Conservation (phyloP, 35 echinoderm and acorn worm species). For the Acanthaster planci region DNA sequence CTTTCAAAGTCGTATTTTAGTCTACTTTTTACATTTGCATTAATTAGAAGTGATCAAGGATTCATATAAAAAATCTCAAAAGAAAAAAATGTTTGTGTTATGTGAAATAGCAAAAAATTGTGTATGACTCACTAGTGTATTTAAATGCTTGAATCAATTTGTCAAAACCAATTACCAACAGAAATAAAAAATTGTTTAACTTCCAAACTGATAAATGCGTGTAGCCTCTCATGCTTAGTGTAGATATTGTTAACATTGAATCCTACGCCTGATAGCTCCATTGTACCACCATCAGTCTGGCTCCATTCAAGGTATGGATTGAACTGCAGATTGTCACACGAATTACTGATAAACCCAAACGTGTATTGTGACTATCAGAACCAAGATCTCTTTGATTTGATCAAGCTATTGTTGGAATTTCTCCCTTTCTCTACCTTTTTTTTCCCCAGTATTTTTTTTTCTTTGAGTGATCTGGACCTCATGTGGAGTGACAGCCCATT, state of each 20-base stretch:
- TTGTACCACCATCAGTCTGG: background rate
- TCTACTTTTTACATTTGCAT: no score
- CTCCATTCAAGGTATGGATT: background rate
- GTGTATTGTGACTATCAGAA: conserved; percentile 5
- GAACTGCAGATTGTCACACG: background rate
- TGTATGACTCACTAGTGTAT: no score
- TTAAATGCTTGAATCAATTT: no score
- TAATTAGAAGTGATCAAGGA: no score
- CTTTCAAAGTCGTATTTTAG: no score
- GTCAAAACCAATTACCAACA: background rate
- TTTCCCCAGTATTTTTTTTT: background rate
- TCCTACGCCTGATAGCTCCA: background rate
- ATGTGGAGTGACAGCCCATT: conserved; percentile 3
- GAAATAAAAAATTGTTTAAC: background rate
- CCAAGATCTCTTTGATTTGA: background rate
- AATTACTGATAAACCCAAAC: background rate
- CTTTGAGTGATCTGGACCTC: background rate
- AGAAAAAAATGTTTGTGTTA: no score
- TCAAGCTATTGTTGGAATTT: background rate
- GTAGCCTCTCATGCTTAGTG: background rate
- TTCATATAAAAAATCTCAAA: no score
- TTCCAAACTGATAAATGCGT: conserved; percentile 10
- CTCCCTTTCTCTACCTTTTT: background rate
- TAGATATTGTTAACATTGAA: background rate
- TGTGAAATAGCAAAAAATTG: no score